Evolutionary conservation across 2,888 invertebrate species (phyloP).

Genomic region (Thecocarcelia acutangulata): DNA sequence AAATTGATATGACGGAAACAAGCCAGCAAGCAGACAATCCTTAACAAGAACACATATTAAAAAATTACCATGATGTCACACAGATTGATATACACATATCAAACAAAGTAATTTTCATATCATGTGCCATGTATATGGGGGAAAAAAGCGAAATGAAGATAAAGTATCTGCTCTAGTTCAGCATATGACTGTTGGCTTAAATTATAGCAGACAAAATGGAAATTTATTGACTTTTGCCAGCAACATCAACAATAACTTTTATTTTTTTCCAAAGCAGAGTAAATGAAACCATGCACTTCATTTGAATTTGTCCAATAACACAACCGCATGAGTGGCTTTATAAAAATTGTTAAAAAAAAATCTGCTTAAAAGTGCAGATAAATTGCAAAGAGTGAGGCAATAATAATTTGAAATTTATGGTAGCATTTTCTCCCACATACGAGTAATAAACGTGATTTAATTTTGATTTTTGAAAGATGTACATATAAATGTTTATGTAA

Average conservation of each 20-base stretch:
- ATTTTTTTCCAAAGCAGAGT: slow-evolving; percentile 3
- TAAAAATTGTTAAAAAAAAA: slow-evolving; percentile 19
- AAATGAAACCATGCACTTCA: slow-evolving; percentile 40
- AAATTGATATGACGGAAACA: slow-evolving; percentile 61
- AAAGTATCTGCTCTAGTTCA: slow-evolving; percentile 56
- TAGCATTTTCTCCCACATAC: not conserved
- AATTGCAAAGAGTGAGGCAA: not conserved
- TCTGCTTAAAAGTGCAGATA: not conserved
- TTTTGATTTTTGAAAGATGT: too few relatives aligned
- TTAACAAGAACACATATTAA: slow-evolving; percentile 17
- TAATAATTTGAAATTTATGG: not conserved
- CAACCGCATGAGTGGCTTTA: slow-evolving; percentile 44
- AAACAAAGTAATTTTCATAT: not conserved
- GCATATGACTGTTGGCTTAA: slow-evolving; percentile 60
- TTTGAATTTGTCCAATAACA: slow-evolving; percentile 37
- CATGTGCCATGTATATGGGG: not conserved
- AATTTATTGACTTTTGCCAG: slow-evolving; percentile 67
- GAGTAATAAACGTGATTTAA: too few relatives aligned
- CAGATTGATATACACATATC: slow-evolving; percentile 2
- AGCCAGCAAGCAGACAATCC: slow-evolving; percentile 22
- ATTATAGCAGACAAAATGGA: slow-evolving; percentile 63
- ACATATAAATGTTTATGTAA: too few relatives aligned
- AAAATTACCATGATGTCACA: slow-evolving; percentile 13
- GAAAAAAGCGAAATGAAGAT: slow-evolving; percentile 30
- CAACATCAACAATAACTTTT: slow-evolving; percentile 46